Conservation (phyloP, 2,888 invertebrate species). For the Drosophila mimetica region DNA sequence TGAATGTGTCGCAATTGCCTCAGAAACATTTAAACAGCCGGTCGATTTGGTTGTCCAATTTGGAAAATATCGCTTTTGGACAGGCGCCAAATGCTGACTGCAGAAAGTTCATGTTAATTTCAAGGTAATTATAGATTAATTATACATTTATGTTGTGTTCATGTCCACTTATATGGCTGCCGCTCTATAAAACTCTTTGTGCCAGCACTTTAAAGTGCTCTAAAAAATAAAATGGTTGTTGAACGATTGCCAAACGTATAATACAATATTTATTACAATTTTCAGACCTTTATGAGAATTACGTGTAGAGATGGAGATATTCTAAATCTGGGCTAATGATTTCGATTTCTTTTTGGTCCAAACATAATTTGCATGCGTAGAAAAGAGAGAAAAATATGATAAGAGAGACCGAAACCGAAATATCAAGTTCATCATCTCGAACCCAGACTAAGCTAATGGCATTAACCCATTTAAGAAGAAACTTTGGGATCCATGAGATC, state of each 20-base stretch:
- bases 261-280: constrained; percentile 39
- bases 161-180: constrained; percentile 15
- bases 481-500: constrained; percentile 11
- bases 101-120: constrained; percentile 66
- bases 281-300: constrained; percentile 47
- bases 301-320: constrained; percentile 36
- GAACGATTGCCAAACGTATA: constrained; percentile 46
- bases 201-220: constrained; percentile 30
- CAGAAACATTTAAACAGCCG: constrained; percentile 57
- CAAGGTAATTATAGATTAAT: constrained; percentile 57
- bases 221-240: constrained; percentile 39
- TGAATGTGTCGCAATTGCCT: constrained; percentile 68
- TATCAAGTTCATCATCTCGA: constrained; percentile 63
- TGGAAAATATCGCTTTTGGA: constrained; percentile 46
- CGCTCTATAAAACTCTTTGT: constrained; percentile 36
- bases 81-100: constrained; percentile 49
- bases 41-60: constrained; percentile 25
- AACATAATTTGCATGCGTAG: constrained; percentile 24
- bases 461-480: constrained; percentile 36
- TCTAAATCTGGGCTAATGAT: constrained; percentile 73
- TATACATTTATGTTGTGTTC: constrained; percentile 33
- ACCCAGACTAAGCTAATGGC: constrained; percentile 55
- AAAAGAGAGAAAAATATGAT: constrained; percentile 55
- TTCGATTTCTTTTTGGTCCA: constrained; percentile 36
- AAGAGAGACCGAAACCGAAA: constrained; percentile 53